phyloP scores from a whole-genome alignment of 2,113 vertebrate species.

The Leptosomus discolor region DNA sequence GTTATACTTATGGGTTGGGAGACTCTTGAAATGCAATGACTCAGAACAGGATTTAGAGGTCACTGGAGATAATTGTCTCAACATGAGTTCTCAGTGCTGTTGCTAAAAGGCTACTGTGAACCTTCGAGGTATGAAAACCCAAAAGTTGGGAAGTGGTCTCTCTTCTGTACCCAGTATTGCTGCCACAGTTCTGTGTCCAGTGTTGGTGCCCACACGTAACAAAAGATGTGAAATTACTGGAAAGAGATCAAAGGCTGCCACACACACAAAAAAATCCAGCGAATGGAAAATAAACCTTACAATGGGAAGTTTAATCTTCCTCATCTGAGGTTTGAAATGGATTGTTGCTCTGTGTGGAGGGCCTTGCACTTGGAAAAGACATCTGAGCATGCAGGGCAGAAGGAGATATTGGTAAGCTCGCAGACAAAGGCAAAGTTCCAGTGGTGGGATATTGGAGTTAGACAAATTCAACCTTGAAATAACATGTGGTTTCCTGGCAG shows the following conservation, averaged over 20 bases:
- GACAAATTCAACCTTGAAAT: not conserved
- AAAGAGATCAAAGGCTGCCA: not conserved
- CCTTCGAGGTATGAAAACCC: not conserved
- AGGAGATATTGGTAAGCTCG: not conserved
- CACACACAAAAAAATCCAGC: not conserved
- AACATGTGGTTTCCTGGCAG: not conserved
- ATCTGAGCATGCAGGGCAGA: not conserved
- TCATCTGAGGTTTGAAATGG: not conserved
- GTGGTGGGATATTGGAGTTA: not conserved
- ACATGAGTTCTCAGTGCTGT: not conserved
- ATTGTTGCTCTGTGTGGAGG: not conserved
- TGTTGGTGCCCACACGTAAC: not conserved
- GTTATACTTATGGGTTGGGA: not conserved
- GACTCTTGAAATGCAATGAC: not conserved
- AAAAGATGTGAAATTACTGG: not conserved
- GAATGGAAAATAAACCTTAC: not conserved
- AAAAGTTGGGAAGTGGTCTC: not conserved
- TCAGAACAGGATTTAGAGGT: slow-evolving; percentile 8
- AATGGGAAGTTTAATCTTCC: not conserved
- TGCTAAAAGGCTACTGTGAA: not conserved
- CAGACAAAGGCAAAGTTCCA: not conserved
- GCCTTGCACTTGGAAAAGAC: not conserved
- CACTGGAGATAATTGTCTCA: not conserved
- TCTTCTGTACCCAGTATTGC: not conserved
- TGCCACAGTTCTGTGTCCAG: not conserved